phyloP scores from a whole-genome alignment of 2,113 vertebrate genomes.

The Chunga burmeisteri region DNA sequence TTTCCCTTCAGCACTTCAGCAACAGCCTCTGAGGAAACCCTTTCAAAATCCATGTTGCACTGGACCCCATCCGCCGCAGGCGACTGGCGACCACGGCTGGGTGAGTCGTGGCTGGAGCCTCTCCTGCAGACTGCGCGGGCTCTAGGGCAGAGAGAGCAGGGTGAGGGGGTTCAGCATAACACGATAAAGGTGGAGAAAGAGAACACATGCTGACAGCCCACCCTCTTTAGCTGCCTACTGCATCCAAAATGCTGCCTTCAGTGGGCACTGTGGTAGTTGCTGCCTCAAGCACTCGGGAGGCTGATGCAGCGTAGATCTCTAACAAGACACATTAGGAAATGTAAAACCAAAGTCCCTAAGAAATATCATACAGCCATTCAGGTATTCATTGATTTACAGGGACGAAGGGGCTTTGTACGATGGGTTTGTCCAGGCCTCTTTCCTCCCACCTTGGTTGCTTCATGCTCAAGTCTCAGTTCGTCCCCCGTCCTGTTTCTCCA shows the following conservation, averaged over 20 bases:
- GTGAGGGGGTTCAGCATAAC: accelerated
- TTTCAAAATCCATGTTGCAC: conserved; percentile 58
- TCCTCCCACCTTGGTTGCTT: not conserved
- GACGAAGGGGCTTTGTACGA: no score
- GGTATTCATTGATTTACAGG: no score
- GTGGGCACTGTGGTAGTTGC: accelerated
- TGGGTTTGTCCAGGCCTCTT: not conserved
- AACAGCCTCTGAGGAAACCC: not conserved
- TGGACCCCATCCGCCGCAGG: conserved; percentile 50
- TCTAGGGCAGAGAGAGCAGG: not conserved
- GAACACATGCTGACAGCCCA: not conserved
- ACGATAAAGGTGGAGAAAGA: accelerated
- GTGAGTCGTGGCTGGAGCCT: not conserved
- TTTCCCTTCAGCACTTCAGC: not conserved
- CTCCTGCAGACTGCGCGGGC: accelerated
- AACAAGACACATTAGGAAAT: not conserved
- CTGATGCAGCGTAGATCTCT: not conserved
- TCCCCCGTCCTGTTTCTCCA: not conserved
- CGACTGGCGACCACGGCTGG: conserved; percentile 8
- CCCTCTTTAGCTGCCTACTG: not conserved
- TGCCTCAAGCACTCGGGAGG: not conserved
- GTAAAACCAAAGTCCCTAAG: not conserved
- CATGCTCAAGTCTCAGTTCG: not conserved
- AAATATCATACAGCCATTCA: not conserved
- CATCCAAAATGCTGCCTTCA: not conserved